Evolutionary conservation across 2,888 invertebrate species (phyloP).

Genomic region (Arenicola marina): DNA sequence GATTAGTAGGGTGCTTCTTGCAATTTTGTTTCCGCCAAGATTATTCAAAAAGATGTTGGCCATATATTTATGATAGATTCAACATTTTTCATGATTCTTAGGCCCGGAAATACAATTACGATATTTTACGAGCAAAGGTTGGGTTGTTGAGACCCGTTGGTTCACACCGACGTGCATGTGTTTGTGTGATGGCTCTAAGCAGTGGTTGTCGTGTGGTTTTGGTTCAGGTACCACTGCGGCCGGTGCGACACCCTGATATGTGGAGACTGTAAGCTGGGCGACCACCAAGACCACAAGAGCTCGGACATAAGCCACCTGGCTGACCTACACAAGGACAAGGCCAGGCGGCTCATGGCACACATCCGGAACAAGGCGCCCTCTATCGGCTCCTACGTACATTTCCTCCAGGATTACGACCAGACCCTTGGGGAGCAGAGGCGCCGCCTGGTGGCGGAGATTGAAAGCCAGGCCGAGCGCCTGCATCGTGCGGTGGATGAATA

Average conservation of each 20-base stretch:
- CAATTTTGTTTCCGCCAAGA: too few relatives aligned
- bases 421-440: slow-evolving; percentile 31
- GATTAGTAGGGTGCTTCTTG: too few relatives aligned
- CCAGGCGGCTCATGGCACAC: slow-evolving; percentile 38
- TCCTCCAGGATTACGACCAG: slow-evolving; percentile 39
- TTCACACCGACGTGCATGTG: too few relatives aligned
- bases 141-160: too few relatives aligned
- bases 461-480: slow-evolving; percentile 40
- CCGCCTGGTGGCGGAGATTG: slow-evolving; percentile 31
- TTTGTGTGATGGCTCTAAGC: too few relatives aligned
- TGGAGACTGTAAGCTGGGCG: slow-evolving; percentile 39
- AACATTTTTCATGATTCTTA: too few relatives aligned
- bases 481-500: slow-evolving; percentile 44
- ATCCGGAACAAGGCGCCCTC: slow-evolving; percentile 39
- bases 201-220: too few relatives aligned
- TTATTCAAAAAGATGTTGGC: too few relatives aligned
- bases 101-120: too few relatives aligned
- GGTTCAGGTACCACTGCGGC: slow-evolving; percentile 37
- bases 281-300: slow-evolving; percentile 42
- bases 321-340: slow-evolving; percentile 31
- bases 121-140: too few relatives aligned
- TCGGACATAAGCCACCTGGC: slow-evolving; percentile 10
- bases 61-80: too few relatives aligned
- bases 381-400: slow-evolving; percentile 39
- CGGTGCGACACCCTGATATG: slow-evolving; percentile 44